Percentiles rank a stretch among this genome's conserved stretches.
These are phyloP conservation scores for Sicus ferrugineus DNA, from an alignment of 2,888 invertebrate genomes.

Conservation along the genomic window DNA sequence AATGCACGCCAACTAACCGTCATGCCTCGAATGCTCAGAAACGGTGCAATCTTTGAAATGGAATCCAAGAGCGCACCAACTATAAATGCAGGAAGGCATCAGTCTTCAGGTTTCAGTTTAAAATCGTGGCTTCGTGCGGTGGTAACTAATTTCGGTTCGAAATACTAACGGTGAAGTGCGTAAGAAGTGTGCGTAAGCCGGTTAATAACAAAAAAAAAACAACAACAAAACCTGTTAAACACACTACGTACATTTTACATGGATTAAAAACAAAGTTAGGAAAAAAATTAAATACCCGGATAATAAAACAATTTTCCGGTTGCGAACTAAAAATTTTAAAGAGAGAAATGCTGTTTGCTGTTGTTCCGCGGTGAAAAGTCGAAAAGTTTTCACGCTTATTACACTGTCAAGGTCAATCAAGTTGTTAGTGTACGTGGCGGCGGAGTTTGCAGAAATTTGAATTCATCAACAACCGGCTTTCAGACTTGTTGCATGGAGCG, in stretches of 20 bases:
- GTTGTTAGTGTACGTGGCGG: slow-evolving; percentile 14
- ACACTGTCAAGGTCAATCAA: slow-evolving; percentile 58
- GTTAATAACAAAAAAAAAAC: slow-evolving; percentile 41
- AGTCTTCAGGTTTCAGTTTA: slow-evolving; percentile 46
- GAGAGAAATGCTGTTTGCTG: neutral
- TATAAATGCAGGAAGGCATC: slow-evolving; percentile 46
- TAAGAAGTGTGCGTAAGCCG: slow-evolving; percentile 25
- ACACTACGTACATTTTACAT: neutral
- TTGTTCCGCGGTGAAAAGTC: slow-evolving; percentile 20
- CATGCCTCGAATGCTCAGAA: neutral
- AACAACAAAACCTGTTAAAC: neutral
- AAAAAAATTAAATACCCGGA: neutral
- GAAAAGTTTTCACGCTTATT: slow-evolving; percentile 42
- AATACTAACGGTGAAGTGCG: slow-evolving; percentile 14
- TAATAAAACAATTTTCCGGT: neutral
- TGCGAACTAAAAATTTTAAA: slow-evolving; percentile 4
- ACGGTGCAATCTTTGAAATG: neutral
- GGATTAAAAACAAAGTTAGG: neutral
- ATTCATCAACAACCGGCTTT: neutral
- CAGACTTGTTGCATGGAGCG: slow-evolving; percentile 10
- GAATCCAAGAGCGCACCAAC: neutral
- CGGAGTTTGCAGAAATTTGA: neutral
- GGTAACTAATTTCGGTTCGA: slow-evolving; percentile 3
- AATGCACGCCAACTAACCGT: neutral
- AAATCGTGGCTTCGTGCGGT: slow-evolving; percentile 37